Conservation (phyloP, 2,113 vertebrate species). For the Pachycephala philippinensis region DNA sequence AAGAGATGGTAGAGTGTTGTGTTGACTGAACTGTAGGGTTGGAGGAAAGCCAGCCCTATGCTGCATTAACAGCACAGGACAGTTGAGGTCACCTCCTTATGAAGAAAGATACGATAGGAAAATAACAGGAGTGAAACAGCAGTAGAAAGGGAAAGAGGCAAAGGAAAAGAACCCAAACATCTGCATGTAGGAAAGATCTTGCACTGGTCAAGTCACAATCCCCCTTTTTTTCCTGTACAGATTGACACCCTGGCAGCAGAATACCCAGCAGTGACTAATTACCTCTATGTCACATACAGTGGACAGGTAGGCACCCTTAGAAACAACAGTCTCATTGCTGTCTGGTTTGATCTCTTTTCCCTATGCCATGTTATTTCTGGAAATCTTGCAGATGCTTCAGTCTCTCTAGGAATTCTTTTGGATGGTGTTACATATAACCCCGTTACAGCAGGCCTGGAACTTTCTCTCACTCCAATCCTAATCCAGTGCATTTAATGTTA, state of each 20-base stretch:
- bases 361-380: background rate
- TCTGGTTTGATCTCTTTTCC: background rate
- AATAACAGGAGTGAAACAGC: background rate
- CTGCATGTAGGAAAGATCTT: background rate
- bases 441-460: background rate
- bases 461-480: background rate
- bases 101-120: background rate
- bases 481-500: background rate
- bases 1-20: background rate
- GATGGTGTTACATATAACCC: background rate
- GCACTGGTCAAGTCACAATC: background rate
- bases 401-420: background rate
- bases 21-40: background rate
- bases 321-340: background rate
- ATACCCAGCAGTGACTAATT: slow-evolving; percentile 91
- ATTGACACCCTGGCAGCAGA: slow-evolving; percentile 95
- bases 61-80: accelerated
- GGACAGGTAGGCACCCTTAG: slow-evolving; percentile 80
- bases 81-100: background rate
- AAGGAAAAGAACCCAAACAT: background rate
- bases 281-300: slow-evolving; percentile 89
- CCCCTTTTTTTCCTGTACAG: slow-evolving; percentile 60
- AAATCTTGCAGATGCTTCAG: background rate
- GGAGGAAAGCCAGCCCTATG: background rate
- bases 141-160: background rate